Evolutionary conservation across 2,797 vertebrate genomes (phyloP).

Genomic region (Alectoris magna): DNA sequence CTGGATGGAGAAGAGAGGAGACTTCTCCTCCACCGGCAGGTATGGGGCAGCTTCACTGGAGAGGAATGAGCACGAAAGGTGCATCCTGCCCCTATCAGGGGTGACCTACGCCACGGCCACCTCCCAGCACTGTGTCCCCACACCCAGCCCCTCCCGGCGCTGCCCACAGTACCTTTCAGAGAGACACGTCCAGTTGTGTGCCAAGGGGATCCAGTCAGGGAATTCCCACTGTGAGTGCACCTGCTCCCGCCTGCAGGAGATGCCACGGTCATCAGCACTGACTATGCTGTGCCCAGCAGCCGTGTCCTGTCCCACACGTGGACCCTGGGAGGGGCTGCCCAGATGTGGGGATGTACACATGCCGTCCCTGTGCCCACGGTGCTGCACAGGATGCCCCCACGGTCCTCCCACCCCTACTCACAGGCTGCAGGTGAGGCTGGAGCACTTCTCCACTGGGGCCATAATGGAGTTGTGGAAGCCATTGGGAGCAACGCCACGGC

Average conservation of each 20-base stretch:
- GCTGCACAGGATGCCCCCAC: neutral
- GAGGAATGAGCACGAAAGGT: neutral
- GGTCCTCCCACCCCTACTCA: slow-evolving; percentile 47
- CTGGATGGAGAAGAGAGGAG: slow-evolving; percentile 87
- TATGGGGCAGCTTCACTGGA: slow-evolving; percentile 86
- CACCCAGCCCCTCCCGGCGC: neutral
- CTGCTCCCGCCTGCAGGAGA: slow-evolving; percentile 83
- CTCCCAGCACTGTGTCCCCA: neutral
- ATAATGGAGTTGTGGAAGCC: slow-evolving; percentile 83
- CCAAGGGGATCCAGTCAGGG: slow-evolving; percentile 90
- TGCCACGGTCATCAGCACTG: fast-evolving
- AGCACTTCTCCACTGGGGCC: slow-evolving; percentile 79
- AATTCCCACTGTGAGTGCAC: slow-evolving; percentile 89
- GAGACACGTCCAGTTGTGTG: slow-evolving; percentile 83
- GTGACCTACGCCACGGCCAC: too few relatives aligned
- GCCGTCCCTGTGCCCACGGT: neutral
- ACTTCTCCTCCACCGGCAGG: slow-evolving; percentile 86
- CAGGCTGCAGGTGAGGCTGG: slow-evolving; percentile 79
- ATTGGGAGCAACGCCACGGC: slow-evolving; percentile 77
- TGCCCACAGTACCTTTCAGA: slow-evolving; percentile 79
- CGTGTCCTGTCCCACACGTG: neutral
- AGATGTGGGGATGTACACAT: neutral
- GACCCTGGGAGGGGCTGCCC: neutral
- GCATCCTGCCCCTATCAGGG: neutral
- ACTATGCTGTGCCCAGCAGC: neutral